Evolutionary conservation across 2,888 invertebrate genomes (phyloP), one percentile per base, ranked within the genome.

Genomic region (Callyntrura guangdongensis): DNA sequence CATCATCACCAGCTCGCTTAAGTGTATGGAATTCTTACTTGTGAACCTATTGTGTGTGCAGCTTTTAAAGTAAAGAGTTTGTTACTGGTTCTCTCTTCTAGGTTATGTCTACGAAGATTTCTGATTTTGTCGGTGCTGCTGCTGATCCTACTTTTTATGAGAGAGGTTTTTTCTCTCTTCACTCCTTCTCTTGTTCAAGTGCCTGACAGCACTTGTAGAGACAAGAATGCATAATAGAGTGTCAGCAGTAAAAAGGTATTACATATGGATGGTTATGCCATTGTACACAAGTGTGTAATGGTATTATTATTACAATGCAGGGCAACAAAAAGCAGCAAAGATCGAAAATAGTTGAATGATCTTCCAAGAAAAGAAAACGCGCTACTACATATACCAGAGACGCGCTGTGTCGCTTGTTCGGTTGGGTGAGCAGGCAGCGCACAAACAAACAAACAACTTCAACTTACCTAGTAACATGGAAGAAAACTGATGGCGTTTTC

Each of bases 241-340:
- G 72, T 74, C 47, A 74, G 72, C 47, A 74, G 72, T 11, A 47
- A 69, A 47, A n/a, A 27, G 53, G 56, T 27, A 59, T 53, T 36
- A 17, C 53, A 17, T 22, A 74, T 74, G 74, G 49, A 77, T 53
- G 25, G 36, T 77, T 53, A 53, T 74, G 20, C 3, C 25, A 53
- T 77, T 69, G 69, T 27, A 69, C 20, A 45, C 14, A n/a, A 36
- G 36, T 36, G 36, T 11, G 5, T 25, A n/a, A 36, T 77, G 77
- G 25, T 77, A 25, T 77, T 56, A 77, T 77, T 59, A 59, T 79
- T 79, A 79, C 79, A 79, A 79, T 79, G 27, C 27, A 79, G 79
- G 36, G 36, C 6, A 36, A 36, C 22, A 53, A 49, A 61, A 47
- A 53, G 11, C 79, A 79, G 79, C 36, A 36, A 56, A 56, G 56